phyloP scores from a whole-genome alignment of 2,113 vertebrate genomes.

The Zosterops borbonicus region DNA sequence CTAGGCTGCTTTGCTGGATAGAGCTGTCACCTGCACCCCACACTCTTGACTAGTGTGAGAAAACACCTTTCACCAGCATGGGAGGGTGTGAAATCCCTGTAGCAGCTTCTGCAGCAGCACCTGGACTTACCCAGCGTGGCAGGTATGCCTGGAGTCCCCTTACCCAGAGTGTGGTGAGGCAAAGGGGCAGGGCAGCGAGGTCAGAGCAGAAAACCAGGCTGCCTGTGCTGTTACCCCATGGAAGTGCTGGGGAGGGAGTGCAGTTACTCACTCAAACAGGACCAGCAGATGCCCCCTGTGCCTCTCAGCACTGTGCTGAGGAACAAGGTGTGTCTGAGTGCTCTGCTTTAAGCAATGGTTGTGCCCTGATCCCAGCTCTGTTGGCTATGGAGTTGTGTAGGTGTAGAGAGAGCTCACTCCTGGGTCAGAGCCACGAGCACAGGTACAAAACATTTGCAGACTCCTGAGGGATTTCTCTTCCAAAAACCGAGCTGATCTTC shows the following conservation, averaged over 20 bases:
- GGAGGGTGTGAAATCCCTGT: not conserved
- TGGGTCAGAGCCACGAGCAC: not conserved
- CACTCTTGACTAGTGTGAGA: not conserved
- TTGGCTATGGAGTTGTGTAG: not conserved
- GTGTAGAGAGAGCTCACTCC: not conserved
- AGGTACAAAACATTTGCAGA: not conserved
- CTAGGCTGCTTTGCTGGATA: not conserved
- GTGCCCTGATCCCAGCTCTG: not conserved
- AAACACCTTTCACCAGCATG: not conserved
- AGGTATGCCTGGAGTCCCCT: not conserved
- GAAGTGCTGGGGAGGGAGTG: not conserved
- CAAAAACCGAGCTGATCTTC: not conserved
- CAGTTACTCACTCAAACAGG: not conserved
- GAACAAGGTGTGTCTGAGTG: not conserved
- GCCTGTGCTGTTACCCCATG: accelerated
- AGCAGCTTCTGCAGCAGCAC: not conserved
- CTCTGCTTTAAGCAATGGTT: not conserved
- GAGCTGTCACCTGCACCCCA: not conserved
- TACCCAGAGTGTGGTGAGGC: accelerated
- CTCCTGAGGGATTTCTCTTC: not conserved
- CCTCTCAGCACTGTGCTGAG: not conserved
- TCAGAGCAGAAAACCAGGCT: not conserved
- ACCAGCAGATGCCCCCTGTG: not conserved
- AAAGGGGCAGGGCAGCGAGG: not conserved
- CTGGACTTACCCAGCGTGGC: accelerated